Conservation (phyloP, 2,888 invertebrate species). For the Cephus rjabovi region DNA sequence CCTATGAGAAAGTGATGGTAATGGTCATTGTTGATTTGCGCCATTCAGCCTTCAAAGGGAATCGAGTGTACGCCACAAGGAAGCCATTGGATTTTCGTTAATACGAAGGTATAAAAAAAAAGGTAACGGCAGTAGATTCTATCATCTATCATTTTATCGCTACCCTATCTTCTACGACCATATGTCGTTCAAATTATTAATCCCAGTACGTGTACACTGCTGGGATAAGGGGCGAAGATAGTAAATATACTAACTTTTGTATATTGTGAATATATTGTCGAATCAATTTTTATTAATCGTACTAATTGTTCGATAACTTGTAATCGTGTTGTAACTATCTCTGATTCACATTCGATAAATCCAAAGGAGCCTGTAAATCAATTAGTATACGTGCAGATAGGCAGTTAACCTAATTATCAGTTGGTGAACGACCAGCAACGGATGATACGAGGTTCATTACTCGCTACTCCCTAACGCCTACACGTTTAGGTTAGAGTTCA, state of each 20-base stretch:
- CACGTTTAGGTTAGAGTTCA: constrained; percentile 10
- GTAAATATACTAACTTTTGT: background rate
- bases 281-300: background rate
- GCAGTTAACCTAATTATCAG: constrained; percentile 17
- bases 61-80: too few species aligned
- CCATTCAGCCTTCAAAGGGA: too few species aligned
- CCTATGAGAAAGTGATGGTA: background rate
- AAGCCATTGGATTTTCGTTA: too few species aligned
- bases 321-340: background rate
- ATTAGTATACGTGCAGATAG: constrained; percentile 14
- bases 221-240: background rate
- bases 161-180: constrained; percentile 13
- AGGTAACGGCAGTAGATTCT: background rate
- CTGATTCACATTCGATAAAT: background rate
- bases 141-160: background rate
- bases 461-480: constrained; percentile 8
- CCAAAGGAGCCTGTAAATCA: constrained; percentile 3
- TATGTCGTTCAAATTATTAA: constrained; percentile 9
- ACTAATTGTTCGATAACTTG: background rate
- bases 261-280: background rate
- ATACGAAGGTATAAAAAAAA: too few species aligned
- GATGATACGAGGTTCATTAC: background rate
- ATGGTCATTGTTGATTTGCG: too few species aligned
- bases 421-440: background rate
- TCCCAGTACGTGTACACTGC: constrained; percentile 4